Conservation (phyloP, 2,888 invertebrate species). For the Crioceris asparagi region DNA sequence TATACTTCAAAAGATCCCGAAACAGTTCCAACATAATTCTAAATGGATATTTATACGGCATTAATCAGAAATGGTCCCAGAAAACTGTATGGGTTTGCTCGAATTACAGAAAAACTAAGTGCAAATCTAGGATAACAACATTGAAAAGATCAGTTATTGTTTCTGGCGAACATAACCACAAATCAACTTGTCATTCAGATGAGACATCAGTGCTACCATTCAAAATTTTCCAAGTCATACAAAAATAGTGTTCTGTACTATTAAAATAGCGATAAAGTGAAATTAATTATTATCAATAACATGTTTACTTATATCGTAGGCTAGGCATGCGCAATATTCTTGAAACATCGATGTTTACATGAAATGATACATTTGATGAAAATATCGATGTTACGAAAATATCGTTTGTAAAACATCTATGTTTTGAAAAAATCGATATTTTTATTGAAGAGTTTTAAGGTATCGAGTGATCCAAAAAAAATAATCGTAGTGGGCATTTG, state of each 20-base stretch:
- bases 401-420: too few species aligned
- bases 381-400: too few species aligned
- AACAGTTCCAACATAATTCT: slow-evolving; percentile 22
- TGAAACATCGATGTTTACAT: too few species aligned
- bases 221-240: slow-evolving; percentile 12
- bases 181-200: slow-evolving; percentile 13
- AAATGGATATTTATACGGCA: slow-evolving; percentile 18
- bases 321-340: too few species aligned
- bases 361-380: too few species aligned
- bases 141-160: slow-evolving; percentile 15
- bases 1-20: slow-evolving; percentile 18
- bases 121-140: slow-evolving; percentile 21
- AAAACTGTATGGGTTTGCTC: slow-evolving; percentile 24
- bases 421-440: too few species aligned
- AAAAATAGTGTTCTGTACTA: slow-evolving; percentile 3
- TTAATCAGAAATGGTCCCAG: slow-evolving; percentile 17
- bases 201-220: slow-evolving; percentile 14
- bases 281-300: too few species aligned
- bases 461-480: too few species aligned
- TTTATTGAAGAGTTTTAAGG: too few species aligned
- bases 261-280: background rate
- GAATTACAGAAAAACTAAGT: slow-evolving; percentile 19
- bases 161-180: slow-evolving; percentile 18
- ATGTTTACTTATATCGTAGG: too few species aligned
- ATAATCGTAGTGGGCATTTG: too few species aligned